Percentiles rank a stretch among this genome's conserved stretches.
These are phyloP conservation scores for Hestina assimilis DNA, from an alignment of 1,140 invertebrate species.

Conservation along the genomic window DNA sequence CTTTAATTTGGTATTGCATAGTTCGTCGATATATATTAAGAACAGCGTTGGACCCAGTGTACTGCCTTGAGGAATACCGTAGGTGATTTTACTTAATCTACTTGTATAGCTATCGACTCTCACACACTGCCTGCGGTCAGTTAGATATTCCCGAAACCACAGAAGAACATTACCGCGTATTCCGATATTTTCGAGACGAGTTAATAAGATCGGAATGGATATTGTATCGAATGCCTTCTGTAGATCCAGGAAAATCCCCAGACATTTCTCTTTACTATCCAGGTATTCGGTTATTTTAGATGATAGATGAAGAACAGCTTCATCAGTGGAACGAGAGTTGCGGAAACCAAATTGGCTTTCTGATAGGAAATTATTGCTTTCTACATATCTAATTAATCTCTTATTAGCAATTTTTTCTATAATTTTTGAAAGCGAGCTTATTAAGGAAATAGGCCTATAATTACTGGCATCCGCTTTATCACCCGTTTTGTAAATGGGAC, in stretches of 20 bases:
- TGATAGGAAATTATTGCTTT: background rate
- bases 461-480: background rate
- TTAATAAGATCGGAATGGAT: slow-evolving; percentile 6
- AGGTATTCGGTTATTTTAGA: background rate
- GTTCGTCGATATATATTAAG: slow-evolving; percentile 11
- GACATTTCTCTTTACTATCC: slow-evolving; percentile 13
- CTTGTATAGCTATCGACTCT: background rate
- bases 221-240: slow-evolving; percentile 12
- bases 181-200: background rate
- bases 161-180: background rate
- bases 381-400: slow-evolving; percentile 3
- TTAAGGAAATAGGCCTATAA: slow-evolving; percentile 19
- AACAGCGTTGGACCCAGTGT: slow-evolving; percentile 14
- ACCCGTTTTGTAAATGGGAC: slow-evolving; percentile 6
- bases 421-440: slow-evolving; percentile 12
- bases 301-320: background rate
- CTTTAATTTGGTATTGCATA: background rate
- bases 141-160: background rate
- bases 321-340: background rate
- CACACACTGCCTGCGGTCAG: slow-evolving; percentile 2
- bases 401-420: slow-evolving; percentile 19
- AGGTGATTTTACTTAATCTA: background rate
- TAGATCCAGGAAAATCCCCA: slow-evolving; percentile 10
- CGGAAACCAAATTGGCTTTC: slow-evolving; percentile 7
- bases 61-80: slow-evolving; percentile 7